Percentiles rank a stretch among this genome's conserved stretches.
These are phyloP conservation scores for Beris chalybata DNA, from an alignment of 2,888 invertebrate species.

Conservation along the genomic window DNA sequence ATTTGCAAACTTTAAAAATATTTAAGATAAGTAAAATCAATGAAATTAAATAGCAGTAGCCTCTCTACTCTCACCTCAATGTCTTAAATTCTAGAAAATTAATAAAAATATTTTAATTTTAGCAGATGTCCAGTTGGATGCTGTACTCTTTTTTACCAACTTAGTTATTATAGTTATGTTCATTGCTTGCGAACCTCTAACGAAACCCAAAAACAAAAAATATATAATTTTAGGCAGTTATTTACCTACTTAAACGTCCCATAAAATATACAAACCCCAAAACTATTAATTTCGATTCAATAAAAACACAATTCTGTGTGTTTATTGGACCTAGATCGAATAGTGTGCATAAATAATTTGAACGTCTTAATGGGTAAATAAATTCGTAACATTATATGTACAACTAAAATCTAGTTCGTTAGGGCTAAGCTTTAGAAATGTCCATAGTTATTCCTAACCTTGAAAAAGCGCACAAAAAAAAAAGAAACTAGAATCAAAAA, in stretches of 20 bases:
- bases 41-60: too few species aligned
- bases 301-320: conserved; percentile 21
- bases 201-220: conserved; percentile 41
- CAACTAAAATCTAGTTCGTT: conserved; percentile 45
- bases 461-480: not conserved
- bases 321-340: conserved; percentile 17
- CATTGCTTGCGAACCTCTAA: conserved; percentile 56
- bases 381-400: conserved; percentile 39
- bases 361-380: conserved; percentile 39
- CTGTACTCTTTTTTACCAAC: conserved; percentile 11
- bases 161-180: conserved; percentile 51
- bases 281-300: conserved; percentile 15
- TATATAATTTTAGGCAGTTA: conserved; percentile 43
- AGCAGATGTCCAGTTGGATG: conserved; percentile 26
- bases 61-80: too few species aligned
- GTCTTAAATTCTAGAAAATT: not conserved
- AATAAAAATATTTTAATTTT: conserved; percentile 20
- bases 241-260: conserved; percentile 43
- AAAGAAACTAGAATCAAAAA: too few species aligned
- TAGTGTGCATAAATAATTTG: conserved; percentile 18
- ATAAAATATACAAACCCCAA: conserved; percentile 12
- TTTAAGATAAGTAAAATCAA: too few species aligned
- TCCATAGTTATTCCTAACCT: conserved; percentile 54
- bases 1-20: too few species aligned
- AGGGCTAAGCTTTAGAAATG: conserved; percentile 55